Base-by-base conservation (phyloP, 2,888 invertebrate genomes). In the Melieria crassipennis region DNA sequence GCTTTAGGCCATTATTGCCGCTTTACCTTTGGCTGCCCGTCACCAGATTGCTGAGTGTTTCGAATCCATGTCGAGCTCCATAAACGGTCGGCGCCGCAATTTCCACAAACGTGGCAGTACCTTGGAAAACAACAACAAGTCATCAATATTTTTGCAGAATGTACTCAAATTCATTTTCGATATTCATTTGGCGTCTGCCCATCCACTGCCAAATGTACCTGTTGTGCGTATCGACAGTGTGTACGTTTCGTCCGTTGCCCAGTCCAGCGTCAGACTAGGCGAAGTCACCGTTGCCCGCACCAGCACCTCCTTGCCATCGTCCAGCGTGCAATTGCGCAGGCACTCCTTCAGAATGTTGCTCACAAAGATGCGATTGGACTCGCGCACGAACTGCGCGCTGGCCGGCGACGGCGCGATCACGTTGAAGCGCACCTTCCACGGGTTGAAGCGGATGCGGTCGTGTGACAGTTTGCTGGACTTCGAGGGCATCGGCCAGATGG, bases 61-160 rank as follows among this genome's bases (percentile, higher is more conserved):
- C 94, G 62, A 95, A 84, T 0, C 89, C 94, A 80, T 94, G 93
- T 0, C 95, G 89, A 0, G 91, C 92, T 0, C 94, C 94, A 81
- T 90, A 94, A 5, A 92, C 89, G 0, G 92, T 92, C 52, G 86
- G 85, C 0, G 91, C 90, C 42, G 83, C 83, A 50, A 93, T 89
- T 46, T 88, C 87, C 0, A 91, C 90, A 65, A 86, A 86, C 3
- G 91, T 87, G 73, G 86, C 85, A 30, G 84, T 86, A 55, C 87
- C 92, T 88, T 72, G 4, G 65, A 55, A 1, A 3, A 13, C n/a
- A 57, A 57, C 7, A 30, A 9, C 52, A 69, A 16, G 4, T 6
- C 6, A 55, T 1, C n/a, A 63, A 10, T 4, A 5, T 61, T 10
- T 13, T 13, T 13, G 13, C 55, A n/a, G 11, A 5, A 55, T 55